A percentile compares a stretch with the other conserved stretches of the same genome.
phyloP scores from a whole-genome alignment of 2,888 invertebrate genomes.

The Listrodromus nycthemerus region DNA sequence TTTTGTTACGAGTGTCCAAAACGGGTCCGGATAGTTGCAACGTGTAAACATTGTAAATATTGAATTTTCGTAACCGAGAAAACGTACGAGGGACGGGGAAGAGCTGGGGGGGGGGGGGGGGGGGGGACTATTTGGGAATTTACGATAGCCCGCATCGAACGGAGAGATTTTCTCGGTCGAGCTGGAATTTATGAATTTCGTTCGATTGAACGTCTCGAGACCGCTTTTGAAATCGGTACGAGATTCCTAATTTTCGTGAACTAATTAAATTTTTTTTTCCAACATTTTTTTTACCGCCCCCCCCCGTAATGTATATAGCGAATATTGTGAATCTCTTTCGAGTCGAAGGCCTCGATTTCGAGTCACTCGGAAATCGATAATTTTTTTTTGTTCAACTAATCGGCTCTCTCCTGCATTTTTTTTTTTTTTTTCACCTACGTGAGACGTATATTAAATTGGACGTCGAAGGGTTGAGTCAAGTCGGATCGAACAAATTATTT shows the following conservation, averaged over 20 bases:
- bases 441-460: too few species aligned
- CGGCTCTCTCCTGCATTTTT: too few species aligned
- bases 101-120: neutral
- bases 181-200: neutral
- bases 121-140: constrained; percentile 11
- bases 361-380: too few species aligned
- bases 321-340: too few species aligned
- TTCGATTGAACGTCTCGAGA: neutral
- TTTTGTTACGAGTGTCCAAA: neutral
- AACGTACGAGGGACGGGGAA: neutral
- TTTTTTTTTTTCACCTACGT: too few species aligned
- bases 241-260: too few species aligned
- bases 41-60: constrained; percentile 67
- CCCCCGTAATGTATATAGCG: too few species aligned
- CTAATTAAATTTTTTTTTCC: too few species aligned
- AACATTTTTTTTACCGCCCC: too few species aligned
- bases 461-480: neutral
- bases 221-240: too few species aligned
- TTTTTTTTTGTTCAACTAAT: too few species aligned
- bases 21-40: constrained; percentile 26
- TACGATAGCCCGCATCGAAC: constrained; percentile 25
- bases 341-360: too few species aligned
- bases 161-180: neutral
- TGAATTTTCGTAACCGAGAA: constrained; percentile 48
- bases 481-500: neutral